These are phyloP conservation scores for Sympetrum striolatum DNA, from an alignment of 2,888 invertebrate species.

Conservation along the genomic window DNA sequence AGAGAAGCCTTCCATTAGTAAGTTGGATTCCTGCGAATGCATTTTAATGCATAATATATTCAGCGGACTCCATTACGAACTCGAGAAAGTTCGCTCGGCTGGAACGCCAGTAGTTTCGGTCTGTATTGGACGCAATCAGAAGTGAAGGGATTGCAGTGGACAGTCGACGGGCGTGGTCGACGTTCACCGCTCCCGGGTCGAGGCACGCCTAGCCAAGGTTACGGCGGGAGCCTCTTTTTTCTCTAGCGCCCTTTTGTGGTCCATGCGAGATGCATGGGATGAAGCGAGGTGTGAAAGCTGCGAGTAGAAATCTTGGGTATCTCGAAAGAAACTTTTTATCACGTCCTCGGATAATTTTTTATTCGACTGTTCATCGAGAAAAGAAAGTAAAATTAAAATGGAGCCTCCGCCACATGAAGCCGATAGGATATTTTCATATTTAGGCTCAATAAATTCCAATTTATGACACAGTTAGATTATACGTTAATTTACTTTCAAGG, in stretches of 20 bases:
- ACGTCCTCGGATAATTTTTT: neutral
- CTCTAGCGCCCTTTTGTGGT: neutral
- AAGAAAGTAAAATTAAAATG: no score
- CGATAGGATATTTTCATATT: no score
- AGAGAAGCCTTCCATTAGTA: no score
- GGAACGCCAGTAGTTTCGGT: no score
- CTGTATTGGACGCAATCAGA: neutral
- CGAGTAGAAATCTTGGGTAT: neutral
- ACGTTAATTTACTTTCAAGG: no score
- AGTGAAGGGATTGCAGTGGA: neutral
- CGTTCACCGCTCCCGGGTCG: conserved; percentile 2
- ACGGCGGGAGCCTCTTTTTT: neutral
- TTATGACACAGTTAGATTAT: no score
- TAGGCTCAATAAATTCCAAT: no score
- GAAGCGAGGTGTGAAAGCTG: neutral
- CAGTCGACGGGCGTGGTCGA: neutral
- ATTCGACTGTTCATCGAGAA: neutral
- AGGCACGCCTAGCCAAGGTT: conserved; percentile 12
- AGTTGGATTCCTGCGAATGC: no score
- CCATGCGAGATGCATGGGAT: neutral
- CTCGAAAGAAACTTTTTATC: neutral
- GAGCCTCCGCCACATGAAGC: no score
- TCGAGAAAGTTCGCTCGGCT: no score
- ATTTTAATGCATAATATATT: no score
- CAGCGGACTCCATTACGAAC: no score